These are phyloP conservation scores for Leptocoma aspasia DNA, from an alignment of 2,113 vertebrate species.

Conservation along the genomic window DNA sequence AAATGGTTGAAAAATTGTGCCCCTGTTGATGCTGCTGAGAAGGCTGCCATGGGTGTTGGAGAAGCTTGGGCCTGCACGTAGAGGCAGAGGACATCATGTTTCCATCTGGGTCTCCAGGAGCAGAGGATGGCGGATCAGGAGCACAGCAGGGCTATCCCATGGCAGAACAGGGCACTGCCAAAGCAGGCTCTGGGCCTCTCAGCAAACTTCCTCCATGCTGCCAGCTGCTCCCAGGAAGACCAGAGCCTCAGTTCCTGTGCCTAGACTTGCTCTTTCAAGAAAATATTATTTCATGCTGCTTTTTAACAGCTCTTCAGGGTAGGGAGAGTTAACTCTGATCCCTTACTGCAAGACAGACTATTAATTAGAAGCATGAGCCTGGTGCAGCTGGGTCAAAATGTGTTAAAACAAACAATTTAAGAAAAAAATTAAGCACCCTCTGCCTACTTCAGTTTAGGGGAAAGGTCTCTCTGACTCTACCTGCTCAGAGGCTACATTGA, in stretches of 20 bases:
- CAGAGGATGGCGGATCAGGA: background rate
- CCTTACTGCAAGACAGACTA: background rate
- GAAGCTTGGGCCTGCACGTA: background rate
- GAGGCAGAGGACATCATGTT: fast-evolving
- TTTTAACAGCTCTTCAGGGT: background rate
- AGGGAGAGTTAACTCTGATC: background rate
- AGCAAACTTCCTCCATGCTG: background rate
- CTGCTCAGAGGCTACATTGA: constrained; percentile 17
- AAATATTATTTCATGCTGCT: constrained; percentile 17
- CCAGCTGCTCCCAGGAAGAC: background rate
- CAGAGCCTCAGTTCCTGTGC: background rate
- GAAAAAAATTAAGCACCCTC: background rate
- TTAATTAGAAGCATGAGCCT: background rate
- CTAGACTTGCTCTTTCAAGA: background rate
- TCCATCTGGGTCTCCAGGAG: background rate
- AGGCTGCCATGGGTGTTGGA: background rate
- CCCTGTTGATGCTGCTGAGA: background rate
- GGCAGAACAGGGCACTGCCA: background rate
- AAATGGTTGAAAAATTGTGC: background rate
- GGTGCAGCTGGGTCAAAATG: background rate
- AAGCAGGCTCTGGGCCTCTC: background rate
- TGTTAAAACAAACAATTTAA: constrained; percentile 33
- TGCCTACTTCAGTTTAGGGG: background rate
- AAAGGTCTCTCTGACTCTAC: constrained; percentile 29
- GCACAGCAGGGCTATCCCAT: background rate